Evolutionary conservation across 2,888 invertebrate species (phyloP).

Genomic region (Melipona beecheii): DNA sequence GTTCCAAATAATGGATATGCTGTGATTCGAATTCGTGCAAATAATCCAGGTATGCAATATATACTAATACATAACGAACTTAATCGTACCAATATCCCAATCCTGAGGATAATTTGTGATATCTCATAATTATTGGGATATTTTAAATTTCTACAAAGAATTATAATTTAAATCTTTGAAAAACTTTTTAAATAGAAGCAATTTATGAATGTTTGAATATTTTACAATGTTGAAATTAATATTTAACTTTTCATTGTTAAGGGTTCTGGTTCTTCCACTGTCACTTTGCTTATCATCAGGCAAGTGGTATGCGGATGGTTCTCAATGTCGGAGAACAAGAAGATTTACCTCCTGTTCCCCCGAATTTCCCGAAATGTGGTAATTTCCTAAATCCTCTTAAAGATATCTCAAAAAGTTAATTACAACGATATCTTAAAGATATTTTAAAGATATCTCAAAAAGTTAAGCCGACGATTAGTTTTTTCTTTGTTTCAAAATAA

Average conservation of each 20-base stretch:
- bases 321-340: neutral
- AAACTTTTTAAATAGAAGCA: neutral
- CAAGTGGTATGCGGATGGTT: neutral
- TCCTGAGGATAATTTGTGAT: too few species aligned
- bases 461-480: too few species aligned
- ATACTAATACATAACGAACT: too few species aligned
- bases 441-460: neutral
- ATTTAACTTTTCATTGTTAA: neutral
- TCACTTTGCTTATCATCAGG: constrained; percentile 4
- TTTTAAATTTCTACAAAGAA: neutral
- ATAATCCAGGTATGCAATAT: constrained; percentile 90
- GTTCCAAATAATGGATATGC: constrained; percentile 96
- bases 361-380: neutral
- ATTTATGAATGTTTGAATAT: constrained; percentile 2
- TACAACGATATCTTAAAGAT: too few species aligned
- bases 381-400: neutral
- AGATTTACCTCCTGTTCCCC: neutral
- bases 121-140: too few species aligned
- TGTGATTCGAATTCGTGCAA: constrained; percentile 92
- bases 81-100: too few species aligned
- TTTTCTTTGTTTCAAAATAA: neutral
- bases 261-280: constrained; percentile 10
- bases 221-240: neutral
- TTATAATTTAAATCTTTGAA: neutral
- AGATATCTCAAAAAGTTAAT: neutral